Percentiles rank a stretch among this genome's conserved stretches.
Conservation (phyloP, 2,113 vertebrate genomes). For the cat (Felis catus) region DNA sequence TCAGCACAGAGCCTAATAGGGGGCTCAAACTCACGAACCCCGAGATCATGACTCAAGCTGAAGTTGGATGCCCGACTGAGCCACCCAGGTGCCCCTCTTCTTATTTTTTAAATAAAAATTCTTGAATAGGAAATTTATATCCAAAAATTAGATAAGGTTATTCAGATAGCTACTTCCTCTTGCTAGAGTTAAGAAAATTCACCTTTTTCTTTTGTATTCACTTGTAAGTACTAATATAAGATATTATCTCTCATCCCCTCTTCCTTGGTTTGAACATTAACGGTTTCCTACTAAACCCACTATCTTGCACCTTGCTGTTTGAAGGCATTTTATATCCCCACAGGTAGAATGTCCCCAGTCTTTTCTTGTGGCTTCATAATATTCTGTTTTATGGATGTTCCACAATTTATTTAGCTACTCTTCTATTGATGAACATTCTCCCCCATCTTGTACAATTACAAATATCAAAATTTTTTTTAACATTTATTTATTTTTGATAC, state of each 20-base stretch:
- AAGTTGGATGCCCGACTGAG: too few species aligned
- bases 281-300: background rate
- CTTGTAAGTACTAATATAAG: background rate
- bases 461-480: too few species aligned
- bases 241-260: background rate
- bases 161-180: background rate
- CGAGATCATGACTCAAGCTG: too few species aligned
- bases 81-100: too few species aligned
- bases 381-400: background rate
- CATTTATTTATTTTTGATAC: too few species aligned
- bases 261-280: background rate
- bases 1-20: too few species aligned
- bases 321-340: background rate
- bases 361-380: background rate
- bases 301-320: background rate
- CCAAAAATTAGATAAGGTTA: background rate
- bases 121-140: background rate
- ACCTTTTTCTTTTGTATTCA: background rate
- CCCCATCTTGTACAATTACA: background rate
- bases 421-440: background rate
- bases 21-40: too few species aligned
- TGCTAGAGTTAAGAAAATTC: background rate
- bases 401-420: background rate
- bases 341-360: background rate
- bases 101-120: background rate